phyloP scores from a whole-genome alignment of 2,888 invertebrate species.

The Apodemia duryi region DNA sequence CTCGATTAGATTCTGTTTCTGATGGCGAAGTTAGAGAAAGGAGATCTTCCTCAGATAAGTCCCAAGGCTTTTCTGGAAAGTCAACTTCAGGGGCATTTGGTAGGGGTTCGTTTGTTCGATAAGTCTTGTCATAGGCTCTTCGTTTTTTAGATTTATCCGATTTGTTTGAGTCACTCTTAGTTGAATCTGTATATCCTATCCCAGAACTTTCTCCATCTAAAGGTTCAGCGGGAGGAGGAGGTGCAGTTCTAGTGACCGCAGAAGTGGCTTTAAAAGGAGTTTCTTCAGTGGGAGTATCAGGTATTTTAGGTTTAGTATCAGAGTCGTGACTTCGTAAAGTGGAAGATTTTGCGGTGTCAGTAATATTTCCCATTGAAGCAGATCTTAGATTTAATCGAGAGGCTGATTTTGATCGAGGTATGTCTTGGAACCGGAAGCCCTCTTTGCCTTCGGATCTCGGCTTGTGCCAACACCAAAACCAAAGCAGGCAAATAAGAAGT shows the following conservation, averaged over 20 bases:
- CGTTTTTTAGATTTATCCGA: conserved; percentile 82
- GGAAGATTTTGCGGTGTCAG: conserved; percentile 69
- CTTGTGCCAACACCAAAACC: conserved; percentile 82
- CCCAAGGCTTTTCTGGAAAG: conserved; percentile 90
- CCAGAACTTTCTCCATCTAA: conserved; percentile 72
- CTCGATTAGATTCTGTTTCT: conserved; percentile 80
- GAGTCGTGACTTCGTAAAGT: conserved; percentile 59
- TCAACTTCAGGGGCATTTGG: conserved; percentile 85
- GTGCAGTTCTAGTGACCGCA: conserved; percentile 51
- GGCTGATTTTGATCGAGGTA: conserved; percentile 79
- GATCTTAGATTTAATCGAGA: conserved; percentile 79
- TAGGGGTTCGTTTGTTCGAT: conserved; percentile 91
- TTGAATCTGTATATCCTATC: conserved; percentile 74
- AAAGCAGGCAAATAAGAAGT: conserved; percentile 80
- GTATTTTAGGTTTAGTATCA: conserved; percentile 53
- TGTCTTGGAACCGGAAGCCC: conserved; percentile 76
- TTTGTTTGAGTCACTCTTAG: conserved; percentile 70
- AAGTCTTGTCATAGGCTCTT: conserved; percentile 88
- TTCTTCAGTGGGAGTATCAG: conserved; percentile 61
- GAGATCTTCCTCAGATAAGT: conserved; percentile 83
- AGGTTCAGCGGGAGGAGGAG: conserved; percentile 47
- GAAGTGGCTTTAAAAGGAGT: conserved; percentile 44
- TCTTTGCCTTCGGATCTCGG: conserved; percentile 78
- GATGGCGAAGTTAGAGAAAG: conserved; percentile 75
- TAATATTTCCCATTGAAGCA: conserved; percentile 74